These are phyloP conservation scores for Muscidifurax raptorellus DNA, from an alignment of 1,140 invertebrate genomes.

Conservation along the genomic window DNA sequence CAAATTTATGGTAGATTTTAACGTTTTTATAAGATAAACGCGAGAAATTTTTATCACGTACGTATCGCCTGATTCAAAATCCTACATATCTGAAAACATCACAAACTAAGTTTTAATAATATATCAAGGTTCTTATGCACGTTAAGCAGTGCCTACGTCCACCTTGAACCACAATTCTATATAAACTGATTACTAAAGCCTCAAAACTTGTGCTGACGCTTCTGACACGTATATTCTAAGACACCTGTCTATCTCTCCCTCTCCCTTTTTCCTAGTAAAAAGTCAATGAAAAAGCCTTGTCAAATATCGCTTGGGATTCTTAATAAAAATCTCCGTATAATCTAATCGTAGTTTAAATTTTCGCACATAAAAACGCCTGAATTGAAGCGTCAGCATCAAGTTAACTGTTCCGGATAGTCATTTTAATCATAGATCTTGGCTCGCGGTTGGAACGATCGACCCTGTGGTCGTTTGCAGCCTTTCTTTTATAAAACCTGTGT, in stretches of 20 bases:
- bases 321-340: conserved; percentile 37
- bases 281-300: conserved; percentile 44
- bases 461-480: conserved; percentile 26
- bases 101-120: conserved; percentile 40
- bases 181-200: conserved; percentile 38
- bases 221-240: conserved; percentile 28
- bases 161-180: conserved; percentile 37
- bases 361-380: conserved; percentile 12
- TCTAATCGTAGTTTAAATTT: conserved; percentile 15
- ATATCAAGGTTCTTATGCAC: conserved; percentile 39
- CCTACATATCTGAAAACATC: conserved; percentile 39
- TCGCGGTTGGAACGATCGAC: conserved; percentile 40
- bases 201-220: conserved; percentile 38
- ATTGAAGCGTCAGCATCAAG: conserved; percentile 29
- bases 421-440: conserved; percentile 43
- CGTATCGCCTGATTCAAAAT: conserved; percentile 36
- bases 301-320: conserved; percentile 6
- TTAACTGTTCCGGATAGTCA: conserved; percentile 16
- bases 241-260: not conserved
- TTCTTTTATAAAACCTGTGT: conserved; percentile 72
- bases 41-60: conserved; percentile 35
- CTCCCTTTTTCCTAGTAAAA: conserved; percentile 16
- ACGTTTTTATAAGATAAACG: conserved; percentile 35
- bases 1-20: conserved; percentile 40
- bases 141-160: conserved; percentile 27